These are phyloP conservation scores for Leptinotarsa peninsularis DNA, from an alignment of 2,888 invertebrate species.

Conservation along the genomic window DNA sequence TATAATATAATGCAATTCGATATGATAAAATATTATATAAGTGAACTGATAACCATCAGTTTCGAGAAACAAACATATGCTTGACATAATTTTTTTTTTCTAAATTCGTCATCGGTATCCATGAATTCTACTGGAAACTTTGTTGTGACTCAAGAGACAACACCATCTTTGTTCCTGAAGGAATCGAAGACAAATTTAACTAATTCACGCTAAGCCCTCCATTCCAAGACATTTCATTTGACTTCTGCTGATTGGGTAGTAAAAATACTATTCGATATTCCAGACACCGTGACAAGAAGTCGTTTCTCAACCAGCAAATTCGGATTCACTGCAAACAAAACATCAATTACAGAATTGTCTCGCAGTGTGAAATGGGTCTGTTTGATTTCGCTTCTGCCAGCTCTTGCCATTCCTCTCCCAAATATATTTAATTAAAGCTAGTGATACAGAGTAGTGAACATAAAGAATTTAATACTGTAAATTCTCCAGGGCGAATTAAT, in stretches of 20 bases:
- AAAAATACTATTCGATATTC: background rate
- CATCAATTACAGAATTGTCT: slow-evolving; percentile 13
- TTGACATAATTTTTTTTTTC: no score
- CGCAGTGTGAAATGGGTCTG: slow-evolving; percentile 27
- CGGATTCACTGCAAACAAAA: slow-evolving; percentile 7
- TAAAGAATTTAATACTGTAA: slow-evolving; percentile 36
- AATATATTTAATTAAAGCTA: slow-evolving; percentile 38
- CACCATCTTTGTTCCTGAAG: no score
- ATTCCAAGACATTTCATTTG: background rate
- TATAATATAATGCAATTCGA: no score
- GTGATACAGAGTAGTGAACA: slow-evolving; percentile 34
- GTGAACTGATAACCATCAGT: no score
- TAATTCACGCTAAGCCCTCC: background rate
- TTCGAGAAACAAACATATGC: no score
- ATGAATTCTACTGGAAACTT: no score
- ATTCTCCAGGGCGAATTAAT: slow-evolving; percentile 29
- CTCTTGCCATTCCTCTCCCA: slow-evolving; percentile 15
- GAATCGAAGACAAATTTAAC: background rate
- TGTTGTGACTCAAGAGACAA: no score
- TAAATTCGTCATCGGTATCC: no score
- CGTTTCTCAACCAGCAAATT: background rate
- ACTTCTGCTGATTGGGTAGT: background rate
- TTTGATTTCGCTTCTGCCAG: slow-evolving; percentile 19
- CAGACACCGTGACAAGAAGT: background rate
- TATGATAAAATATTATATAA: no score